Evolutionary conservation across 2,888 invertebrate species (phyloP).

Genomic region (Dermolepida albohirtum): DNA sequence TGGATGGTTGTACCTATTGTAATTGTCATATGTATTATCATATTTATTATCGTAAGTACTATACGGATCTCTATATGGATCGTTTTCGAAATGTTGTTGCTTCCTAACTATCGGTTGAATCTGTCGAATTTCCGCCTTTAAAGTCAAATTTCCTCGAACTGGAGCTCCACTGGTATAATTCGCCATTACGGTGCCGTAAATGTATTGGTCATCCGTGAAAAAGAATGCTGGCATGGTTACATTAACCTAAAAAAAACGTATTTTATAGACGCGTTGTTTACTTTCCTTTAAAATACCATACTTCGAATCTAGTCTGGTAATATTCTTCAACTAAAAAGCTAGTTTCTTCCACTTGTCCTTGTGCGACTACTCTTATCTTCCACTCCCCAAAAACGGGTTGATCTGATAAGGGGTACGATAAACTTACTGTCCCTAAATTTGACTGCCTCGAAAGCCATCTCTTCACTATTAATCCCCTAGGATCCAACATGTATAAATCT

Average conservation of each 20-base stretch:
- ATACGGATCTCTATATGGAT: conserved; percentile 40
- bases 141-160: conserved; percentile 87
- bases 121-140: conserved; percentile 82
- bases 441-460: conserved; percentile 95
- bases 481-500: conserved; percentile 93
- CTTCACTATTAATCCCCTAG: conserved; percentile 87
- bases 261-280: background rate
- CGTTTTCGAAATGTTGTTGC: conserved; percentile 20
- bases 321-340: conserved; percentile 93
- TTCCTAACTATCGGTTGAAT: conserved; percentile 65
- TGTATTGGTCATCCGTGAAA: conserved; percentile 85
- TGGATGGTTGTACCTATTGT: conserved; percentile 52
- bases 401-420: conserved; percentile 90
- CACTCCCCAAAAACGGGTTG: conserved; percentile 94
- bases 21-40: conserved; percentile 26
- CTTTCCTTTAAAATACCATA: conserved; percentile 55
- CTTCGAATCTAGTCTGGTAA: conserved; percentile 94
- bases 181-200: conserved; percentile 90
- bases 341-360: conserved; percentile 88
- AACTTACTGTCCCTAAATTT: conserved; percentile 92
- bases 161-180: conserved; percentile 96
- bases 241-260: conserved; percentile 74
- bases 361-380: conserved; percentile 89
- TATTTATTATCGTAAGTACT: conserved; percentile 34
- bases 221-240: conserved; percentile 96